Percentiles rank a stretch among this genome's conserved stretches.
phyloP scores from a whole-genome alignment of 2,113 vertebrate genomes.

The Tapirus terrestris region DNA sequence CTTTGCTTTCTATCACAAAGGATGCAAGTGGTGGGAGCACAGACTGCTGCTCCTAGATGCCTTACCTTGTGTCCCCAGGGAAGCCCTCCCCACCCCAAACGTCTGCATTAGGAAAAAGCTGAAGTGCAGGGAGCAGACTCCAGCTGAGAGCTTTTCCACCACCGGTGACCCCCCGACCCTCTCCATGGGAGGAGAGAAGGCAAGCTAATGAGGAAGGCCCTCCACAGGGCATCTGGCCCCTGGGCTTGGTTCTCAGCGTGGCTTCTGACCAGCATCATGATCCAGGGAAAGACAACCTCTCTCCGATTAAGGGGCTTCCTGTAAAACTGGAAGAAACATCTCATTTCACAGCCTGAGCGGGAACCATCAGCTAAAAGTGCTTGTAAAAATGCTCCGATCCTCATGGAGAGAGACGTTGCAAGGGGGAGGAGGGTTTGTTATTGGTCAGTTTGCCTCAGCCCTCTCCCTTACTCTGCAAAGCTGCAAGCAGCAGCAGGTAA shows the following conservation, averaged over 20 bases:
- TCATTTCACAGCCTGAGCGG: not conserved
- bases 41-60: not conserved
- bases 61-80: not conserved
- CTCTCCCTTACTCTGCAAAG: not conserved
- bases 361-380: not conserved
- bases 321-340: not conserved
- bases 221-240: not conserved
- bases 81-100: not conserved
- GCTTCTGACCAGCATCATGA: not conserved
- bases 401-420: fast-evolving
- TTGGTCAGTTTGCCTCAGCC: fast-evolving
- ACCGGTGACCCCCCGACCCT: too few species aligned
- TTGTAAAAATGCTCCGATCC: not conserved
- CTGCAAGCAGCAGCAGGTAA: not conserved
- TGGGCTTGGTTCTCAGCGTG: not conserved
- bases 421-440: not conserved
- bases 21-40: not conserved
- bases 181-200: not conserved
- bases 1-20: not conserved
- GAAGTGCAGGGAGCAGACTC: not conserved
- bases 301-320: not conserved
- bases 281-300: not conserved
- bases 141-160: not conserved
- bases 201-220: not conserved
- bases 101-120: not conserved